Percentiles rank a stretch among this genome's conserved stretches.
These are phyloP conservation scores for Pachyuromys duprasi DNA, from an alignment of 2,797 vertebrate genomes.

Conservation along the genomic window DNA sequence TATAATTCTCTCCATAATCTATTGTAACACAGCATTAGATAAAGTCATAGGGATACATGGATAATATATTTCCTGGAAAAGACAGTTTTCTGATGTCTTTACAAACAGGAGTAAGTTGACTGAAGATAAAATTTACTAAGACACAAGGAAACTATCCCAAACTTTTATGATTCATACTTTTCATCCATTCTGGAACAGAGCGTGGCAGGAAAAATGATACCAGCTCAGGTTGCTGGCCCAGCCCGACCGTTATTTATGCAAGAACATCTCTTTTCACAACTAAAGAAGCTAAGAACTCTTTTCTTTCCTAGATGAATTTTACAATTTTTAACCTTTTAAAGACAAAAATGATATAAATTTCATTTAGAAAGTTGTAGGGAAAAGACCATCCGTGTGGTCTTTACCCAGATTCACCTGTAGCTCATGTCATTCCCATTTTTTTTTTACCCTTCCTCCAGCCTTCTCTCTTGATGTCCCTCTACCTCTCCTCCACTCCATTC, in stretches of 20 bases:
- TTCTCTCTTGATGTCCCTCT: neutral
- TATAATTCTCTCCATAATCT: neutral
- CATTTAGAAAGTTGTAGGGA: neutral
- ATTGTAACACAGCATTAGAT: neutral
- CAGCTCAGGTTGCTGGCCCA: neutral
- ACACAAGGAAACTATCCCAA: neutral
- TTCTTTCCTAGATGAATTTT: neutral
- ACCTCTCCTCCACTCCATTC: neutral
- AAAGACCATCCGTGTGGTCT: neutral
- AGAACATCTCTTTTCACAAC: neutral
- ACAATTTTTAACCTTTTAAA: neutral
- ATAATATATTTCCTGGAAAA: neutral
- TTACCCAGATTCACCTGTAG: neutral
- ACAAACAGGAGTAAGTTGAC: neutral
- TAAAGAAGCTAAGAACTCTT: neutral
- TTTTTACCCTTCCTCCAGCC: too few relatives aligned
- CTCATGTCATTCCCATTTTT: too few relatives aligned
- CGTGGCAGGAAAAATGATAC: neutral
- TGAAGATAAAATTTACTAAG: neutral
- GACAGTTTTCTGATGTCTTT: neutral
- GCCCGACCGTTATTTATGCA: neutral
- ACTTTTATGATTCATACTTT: neutral
- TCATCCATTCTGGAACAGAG: neutral
- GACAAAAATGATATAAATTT: neutral
- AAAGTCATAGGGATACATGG: neutral